Conservation (phyloP, 2,797 vertebrate species). For the Gambelia wislizenii region DNA sequence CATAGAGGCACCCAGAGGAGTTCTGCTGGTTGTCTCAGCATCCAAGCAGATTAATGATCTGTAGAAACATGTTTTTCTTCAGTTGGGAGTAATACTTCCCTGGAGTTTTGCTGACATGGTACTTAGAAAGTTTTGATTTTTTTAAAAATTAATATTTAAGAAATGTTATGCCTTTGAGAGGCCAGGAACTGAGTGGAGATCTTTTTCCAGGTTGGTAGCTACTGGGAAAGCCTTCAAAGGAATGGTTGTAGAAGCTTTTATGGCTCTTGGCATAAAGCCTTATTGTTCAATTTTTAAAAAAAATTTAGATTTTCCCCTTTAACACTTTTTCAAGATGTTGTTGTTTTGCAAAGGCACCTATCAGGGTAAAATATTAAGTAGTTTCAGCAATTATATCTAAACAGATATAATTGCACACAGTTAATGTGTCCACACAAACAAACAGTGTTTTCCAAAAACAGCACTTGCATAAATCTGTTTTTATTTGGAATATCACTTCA, state of each 20-base stretch:
- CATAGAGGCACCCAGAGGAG: neutral
- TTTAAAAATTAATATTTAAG: conserved; percentile 49
- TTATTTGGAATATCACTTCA: neutral
- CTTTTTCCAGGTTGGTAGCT: conserved; percentile 13
- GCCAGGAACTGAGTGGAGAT: conserved; percentile 42
- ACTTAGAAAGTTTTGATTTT: conserved; percentile 53
- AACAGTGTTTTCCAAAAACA: neutral
- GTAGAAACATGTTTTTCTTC: neutral
- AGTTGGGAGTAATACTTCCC: accelerated
- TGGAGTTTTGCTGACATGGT: conserved; percentile 9
- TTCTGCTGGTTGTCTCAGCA: neutral
- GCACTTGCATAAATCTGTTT: neutral
- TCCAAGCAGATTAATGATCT: neutral
- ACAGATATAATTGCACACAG: too few relatives aligned
- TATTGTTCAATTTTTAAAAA: conserved; percentile 16
- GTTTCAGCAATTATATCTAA: neutral
- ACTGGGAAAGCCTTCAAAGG: conserved; percentile 54
- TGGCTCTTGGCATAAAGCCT: conserved; percentile 49
- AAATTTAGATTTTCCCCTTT: neutral
- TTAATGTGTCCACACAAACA: neutral
- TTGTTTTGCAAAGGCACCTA: neutral
- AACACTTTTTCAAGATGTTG: neutral
- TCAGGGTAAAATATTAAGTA: neutral
- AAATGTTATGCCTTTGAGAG: neutral
- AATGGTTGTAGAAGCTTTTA: conserved; percentile 59